Base-by-base conservation (phyloP, 2,888 invertebrate species). In the Auanema freiburgensis region DNA sequence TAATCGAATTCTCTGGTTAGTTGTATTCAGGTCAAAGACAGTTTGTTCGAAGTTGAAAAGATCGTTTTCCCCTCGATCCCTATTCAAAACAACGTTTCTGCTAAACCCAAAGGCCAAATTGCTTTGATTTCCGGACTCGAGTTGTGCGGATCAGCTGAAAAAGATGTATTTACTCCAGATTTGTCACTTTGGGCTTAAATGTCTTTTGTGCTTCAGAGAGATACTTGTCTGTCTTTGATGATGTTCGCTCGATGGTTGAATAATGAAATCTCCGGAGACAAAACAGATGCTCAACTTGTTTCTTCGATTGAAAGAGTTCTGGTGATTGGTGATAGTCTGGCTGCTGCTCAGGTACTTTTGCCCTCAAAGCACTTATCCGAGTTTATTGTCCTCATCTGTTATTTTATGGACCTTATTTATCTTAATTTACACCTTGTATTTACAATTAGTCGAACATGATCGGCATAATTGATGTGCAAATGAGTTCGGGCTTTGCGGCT, bases 91-190 rank as follows among this genome's bases (percentile, higher is more conserved):
- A 53, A 10, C 14, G 53, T 43, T 2, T 21, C 52, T 14, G 8
- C 16, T 11, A 25, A 44, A 4, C 52, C 58, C 1, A 57, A 60
- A 11, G 52, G n/a, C 6, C 53, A 25, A 2, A 50, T 73, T 12
- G 73, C 67, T 23, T 64, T 73, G 41, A 42, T 71, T n/a, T 68
- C 68, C 59, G 73, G 73, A 25, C 55, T 73, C 14, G 70, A 73
- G 4, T 49, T 73, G 21, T 53, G 58, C 18, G 72, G 72, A 55
- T 54, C 63, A n/a, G 42, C 62, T 2, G 60, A 54, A 0, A 49
- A 56, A 16, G 69, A 70, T 58, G 72, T 67, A 21, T 21, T 21
- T 52, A 23, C 8, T 8, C 52, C 24, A 21, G n/a, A 21, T 16
- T 23, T 52, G 18, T 23, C 24, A 21, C 18, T 52, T 21, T 23